These are phyloP conservation scores for Simalia tracyae DNA, from an alignment of 2,797 vertebrate species.

Conservation along the genomic window DNA sequence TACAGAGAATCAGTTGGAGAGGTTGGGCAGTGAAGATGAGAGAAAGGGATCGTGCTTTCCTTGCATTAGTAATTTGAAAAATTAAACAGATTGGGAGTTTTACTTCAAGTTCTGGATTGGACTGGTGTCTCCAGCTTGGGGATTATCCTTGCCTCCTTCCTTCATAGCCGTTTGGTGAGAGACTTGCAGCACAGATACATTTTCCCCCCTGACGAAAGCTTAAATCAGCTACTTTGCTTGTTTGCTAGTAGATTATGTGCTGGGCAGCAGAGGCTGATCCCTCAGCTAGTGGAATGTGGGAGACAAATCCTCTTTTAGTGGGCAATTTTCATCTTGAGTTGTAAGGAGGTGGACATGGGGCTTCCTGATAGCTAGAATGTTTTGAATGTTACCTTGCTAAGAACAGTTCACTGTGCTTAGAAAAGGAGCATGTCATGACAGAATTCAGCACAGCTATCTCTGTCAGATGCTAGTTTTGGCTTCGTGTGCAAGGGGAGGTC, in stretches of 20 bases:
- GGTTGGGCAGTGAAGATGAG: too few relatives aligned
- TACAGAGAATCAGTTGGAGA: background rate
- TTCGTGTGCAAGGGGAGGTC: background rate
- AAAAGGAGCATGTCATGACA: background rate
- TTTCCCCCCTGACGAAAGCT: background rate
- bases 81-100: background rate
- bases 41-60: too few relatives aligned
- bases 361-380: background rate
- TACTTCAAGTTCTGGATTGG: background rate
- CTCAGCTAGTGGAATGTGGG: background rate
- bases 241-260: background rate
- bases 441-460: too few relatives aligned
- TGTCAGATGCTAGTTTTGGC: background rate
- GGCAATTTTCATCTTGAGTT: background rate
- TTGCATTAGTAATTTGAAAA: background rate
- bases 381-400: background rate
- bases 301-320: too few relatives aligned
- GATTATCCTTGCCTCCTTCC: background rate
- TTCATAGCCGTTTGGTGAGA: background rate
- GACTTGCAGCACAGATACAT: background rate
- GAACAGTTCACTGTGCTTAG: background rate
- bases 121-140: too few relatives aligned
- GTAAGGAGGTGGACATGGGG: background rate
- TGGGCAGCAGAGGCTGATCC: background rate
- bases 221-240: background rate